These are phyloP conservation scores for Isurus oxyrinchus DNA, from an alignment of 2,113 vertebrate genomes.

Conservation along the genomic window DNA sequence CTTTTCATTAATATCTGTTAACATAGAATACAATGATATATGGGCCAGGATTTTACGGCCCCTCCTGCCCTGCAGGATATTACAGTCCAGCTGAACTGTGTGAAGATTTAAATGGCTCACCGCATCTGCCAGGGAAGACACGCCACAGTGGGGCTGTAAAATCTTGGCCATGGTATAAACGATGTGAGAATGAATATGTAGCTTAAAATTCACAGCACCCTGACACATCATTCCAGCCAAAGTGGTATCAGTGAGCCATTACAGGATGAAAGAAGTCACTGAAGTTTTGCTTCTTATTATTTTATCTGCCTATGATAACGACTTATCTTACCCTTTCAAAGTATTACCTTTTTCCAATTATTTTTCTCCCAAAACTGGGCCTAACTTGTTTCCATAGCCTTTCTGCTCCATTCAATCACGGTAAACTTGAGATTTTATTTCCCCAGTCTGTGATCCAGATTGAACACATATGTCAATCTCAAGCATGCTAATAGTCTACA, in stretches of 20 bases:
- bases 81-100: too few relatives aligned
- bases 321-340: not conserved
- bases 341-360: not conserved
- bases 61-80: too few relatives aligned
- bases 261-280: not conserved
- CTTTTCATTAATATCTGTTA: not conserved
- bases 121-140: too few relatives aligned
- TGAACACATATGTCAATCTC: constrained; percentile 16
- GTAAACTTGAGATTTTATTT: not conserved
- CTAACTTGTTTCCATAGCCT: not conserved
- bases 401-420: not conserved
- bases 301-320: not conserved
- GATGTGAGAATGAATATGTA: not conserved
- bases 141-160: too few relatives aligned
- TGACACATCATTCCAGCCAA: not conserved
- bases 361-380: not conserved
- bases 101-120: too few relatives aligned
- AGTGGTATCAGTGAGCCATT: not conserved
- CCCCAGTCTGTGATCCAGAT: not conserved
- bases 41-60: too few relatives aligned
- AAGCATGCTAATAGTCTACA: not conserved
- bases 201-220: not conserved
- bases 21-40: not conserved
- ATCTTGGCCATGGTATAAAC: not conserved
- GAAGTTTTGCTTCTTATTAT: not conserved